phyloP scores from a whole-genome alignment of 2,797 vertebrate species.

The Sebastes iracundus region DNA sequence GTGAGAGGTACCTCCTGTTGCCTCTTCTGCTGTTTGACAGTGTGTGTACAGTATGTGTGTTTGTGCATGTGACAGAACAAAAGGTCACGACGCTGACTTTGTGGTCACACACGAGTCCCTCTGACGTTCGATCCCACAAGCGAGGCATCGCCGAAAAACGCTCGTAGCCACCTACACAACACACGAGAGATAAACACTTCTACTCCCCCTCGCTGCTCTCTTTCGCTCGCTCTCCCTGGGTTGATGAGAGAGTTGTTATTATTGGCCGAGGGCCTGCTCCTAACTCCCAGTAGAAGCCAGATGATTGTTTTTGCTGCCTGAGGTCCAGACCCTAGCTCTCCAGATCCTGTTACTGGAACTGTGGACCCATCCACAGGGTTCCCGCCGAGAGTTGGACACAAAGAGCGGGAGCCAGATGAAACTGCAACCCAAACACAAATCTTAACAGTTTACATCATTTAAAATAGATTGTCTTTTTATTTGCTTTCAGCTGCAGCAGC shows the following conservation, averaged over 20 bases:
- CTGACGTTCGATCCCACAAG: slow-evolving; percentile 53
- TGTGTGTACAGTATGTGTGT: slow-evolving; percentile 44
- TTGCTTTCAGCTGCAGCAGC: not conserved
- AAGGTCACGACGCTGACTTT: slow-evolving; percentile 70
- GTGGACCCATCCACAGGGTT: slow-evolving; percentile 55
- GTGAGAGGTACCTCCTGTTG: slow-evolving; percentile 60
- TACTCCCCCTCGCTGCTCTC: slow-evolving; percentile 61
- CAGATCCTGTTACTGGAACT: slow-evolving; percentile 76
- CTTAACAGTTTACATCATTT: slow-evolving; percentile 24
- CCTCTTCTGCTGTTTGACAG: slow-evolving; percentile 54
- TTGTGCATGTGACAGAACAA: slow-evolving; percentile 69
- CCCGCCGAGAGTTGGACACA: slow-evolving; percentile 35
- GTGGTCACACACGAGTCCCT: slow-evolving; percentile 70
- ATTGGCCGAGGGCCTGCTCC: slow-evolving; percentile 72
- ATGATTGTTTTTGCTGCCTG: slow-evolving; percentile 83
- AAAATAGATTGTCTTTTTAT: slow-evolving; percentile 21
- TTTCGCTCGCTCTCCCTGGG: slow-evolving; percentile 29
- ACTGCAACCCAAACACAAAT: slow-evolving; percentile 18
- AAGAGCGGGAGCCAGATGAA: slow-evolving; percentile 21
- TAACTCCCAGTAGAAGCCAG: slow-evolving; percentile 75
- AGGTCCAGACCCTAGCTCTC: slow-evolving; percentile 70
- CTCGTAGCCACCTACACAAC: slow-evolving; percentile 73
- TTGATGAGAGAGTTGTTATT: slow-evolving; percentile 79
- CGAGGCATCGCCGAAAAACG: slow-evolving; percentile 50
- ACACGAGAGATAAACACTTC: slow-evolving; percentile 72